Conservation (phyloP, 2,113 vertebrate genomes). For the Sphyrna mokarran region DNA sequence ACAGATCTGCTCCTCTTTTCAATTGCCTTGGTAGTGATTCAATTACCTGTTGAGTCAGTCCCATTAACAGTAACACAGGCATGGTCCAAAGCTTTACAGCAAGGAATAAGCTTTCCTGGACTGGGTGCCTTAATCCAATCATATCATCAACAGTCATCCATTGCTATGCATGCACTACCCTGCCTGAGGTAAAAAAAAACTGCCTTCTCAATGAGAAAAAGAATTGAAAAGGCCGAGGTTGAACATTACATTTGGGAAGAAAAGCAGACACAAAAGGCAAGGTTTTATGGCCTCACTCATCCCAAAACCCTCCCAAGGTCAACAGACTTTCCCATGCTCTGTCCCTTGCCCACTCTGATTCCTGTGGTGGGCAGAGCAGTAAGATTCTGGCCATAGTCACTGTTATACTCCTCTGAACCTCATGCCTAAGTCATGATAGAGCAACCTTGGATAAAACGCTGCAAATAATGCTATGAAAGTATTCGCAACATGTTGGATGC, state of each 20-base stretch:
- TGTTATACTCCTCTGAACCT: background rate
- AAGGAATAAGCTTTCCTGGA: background rate
- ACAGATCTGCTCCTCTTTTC: background rate
- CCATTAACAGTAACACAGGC: background rate
- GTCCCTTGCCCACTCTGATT: no score
- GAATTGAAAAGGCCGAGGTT: background rate
- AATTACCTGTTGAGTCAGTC: background rate
- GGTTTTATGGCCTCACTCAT: no score
- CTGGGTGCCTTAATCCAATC: background rate
- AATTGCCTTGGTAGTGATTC: background rate
- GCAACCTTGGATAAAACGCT: background rate
- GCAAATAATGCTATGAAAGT: background rate
- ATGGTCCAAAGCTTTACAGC: background rate
- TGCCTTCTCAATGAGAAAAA: background rate
- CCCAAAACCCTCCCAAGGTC: no score
- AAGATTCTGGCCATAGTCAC: background rate
- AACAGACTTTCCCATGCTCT: no score
- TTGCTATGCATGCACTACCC: background rate
- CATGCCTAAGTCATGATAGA: background rate
- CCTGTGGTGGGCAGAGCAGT: no score
- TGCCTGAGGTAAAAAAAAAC: background rate
- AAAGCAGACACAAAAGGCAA: background rate
- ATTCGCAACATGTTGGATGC: background rate
- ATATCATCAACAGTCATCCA: background rate
- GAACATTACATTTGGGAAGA: background rate